Percentiles rank a stretch among this genome's conserved stretches.
These are phyloP conservation scores for Rhopalosiphum nymphaeae DNA, from an alignment of 2,888 invertebrate genomes.

Conservation along the genomic window DNA sequence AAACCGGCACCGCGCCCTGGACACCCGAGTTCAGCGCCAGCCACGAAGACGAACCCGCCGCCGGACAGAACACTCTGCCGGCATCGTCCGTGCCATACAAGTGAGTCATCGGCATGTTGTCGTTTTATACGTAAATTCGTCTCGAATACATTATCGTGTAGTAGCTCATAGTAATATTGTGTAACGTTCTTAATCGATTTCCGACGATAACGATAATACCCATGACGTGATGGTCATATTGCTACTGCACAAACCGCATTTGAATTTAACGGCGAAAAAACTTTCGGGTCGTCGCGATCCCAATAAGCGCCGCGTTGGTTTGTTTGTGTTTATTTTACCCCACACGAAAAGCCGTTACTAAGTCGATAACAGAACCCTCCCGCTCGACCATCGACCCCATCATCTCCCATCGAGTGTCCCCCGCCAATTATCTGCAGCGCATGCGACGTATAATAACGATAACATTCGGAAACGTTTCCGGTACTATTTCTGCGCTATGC, in stretches of 20 bases:
- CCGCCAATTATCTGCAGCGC: not conserved
- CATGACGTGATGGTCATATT: too few relatives aligned
- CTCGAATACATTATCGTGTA: too few relatives aligned
- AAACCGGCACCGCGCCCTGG: slow-evolving; percentile 71
- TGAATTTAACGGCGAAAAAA: not conserved
- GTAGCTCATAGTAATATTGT: too few relatives aligned
- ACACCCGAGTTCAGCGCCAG: slow-evolving; percentile 67
- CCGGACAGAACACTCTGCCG: slow-evolving; percentile 36
- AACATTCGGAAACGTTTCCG: not conserved
- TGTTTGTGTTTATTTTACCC: not conserved
- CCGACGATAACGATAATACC: too few relatives aligned
- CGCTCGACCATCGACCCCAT: not conserved
- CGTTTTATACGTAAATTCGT: too few relatives aligned
- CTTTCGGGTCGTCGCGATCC: not conserved
- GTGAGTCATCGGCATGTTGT: slow-evolving; percentile 33
- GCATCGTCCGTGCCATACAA: slow-evolving; percentile 37
- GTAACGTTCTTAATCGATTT: too few relatives aligned
- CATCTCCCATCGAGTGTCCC: not conserved
- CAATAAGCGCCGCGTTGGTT: not conserved
- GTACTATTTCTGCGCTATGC: not conserved
- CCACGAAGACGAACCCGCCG: slow-evolving; percentile 54
- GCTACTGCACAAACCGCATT: not conserved
- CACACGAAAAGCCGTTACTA: not conserved
- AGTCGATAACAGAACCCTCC: not conserved
- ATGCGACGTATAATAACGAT: not conserved